Evolutionary conservation across 2,888 invertebrate genomes (phyloP), one percentile per base, ranked within the genome.

Genomic region (Nephrotoma flavescens): DNA sequence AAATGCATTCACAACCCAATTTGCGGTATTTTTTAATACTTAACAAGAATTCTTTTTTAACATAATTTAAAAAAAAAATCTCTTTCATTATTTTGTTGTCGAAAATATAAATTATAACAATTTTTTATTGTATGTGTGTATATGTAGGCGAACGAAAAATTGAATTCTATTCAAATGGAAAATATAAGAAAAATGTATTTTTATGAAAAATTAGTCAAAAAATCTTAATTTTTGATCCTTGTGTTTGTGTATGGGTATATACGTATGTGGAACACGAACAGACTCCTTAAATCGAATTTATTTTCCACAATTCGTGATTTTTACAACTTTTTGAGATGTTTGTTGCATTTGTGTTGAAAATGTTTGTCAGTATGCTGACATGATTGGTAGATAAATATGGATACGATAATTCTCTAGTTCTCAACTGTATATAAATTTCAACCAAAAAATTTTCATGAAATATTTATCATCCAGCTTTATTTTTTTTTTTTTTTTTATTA

Each of bases 81-180:
- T 42, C 15, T 84, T 84, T 84, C 41, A n/a, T 42, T 6, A 41
- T 41, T 5, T 15, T 57, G 15, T 31, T 71, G 9, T 11, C 11
- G 31, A 31, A 71, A 71, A 71, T 71, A 31, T 71, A 71, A 31
- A 71, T 71, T 57, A 7, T 57, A 15, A 15, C 52, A 71, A 31
- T 11, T 71, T 31, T 71, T 71, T 47, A 47, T 47, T 71, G 71
- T 71, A 31, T 71, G 31, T 31, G 9, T 12, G 3, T 15, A 19
- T 57, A 41, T 42, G 84, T 84, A 86, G 42, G 57, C 86, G 47
- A 86, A 52, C 41, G 86, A 15, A 86, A 86, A 52, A 86, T 52
- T 57, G 41, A 41, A 86, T 86, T 86, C 41, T 86, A 57, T 86
- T 57, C 52, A 86, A 84, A 84, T 84, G n/a, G 42, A 42, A 84